phyloP scores from a whole-genome alignment of 2,888 invertebrate species.

The Creontiades dilutus region DNA sequence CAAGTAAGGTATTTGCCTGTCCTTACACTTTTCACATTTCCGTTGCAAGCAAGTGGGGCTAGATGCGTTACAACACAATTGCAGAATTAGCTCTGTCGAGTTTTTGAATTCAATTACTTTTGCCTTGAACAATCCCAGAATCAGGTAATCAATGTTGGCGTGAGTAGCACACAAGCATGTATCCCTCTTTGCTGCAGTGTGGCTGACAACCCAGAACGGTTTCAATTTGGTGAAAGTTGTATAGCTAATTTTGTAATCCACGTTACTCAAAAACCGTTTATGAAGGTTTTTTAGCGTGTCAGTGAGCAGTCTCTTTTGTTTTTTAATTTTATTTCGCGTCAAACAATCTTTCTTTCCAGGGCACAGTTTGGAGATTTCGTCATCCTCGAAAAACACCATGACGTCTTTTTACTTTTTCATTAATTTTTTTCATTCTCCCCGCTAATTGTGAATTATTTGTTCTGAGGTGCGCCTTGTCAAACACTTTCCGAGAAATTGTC shows the following conservation, averaged over 20 bases:
- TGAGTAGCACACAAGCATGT: not conserved
- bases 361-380: too few species aligned
- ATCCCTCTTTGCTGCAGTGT: slow-evolving; percentile 31
- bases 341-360: too few species aligned
- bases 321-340: not conserved
- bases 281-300: not conserved
- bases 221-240: slow-evolving; percentile 23
- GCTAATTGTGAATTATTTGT: too few species aligned
- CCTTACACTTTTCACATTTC: slow-evolving; percentile 7
- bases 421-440: too few species aligned
- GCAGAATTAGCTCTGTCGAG: not conserved
- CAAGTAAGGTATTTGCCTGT: not conserved
- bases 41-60: slow-evolving; percentile 32
- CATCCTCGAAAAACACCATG: too few species aligned
- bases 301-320: not conserved
- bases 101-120: not conserved
- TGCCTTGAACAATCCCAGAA: slow-evolving; percentile 3
- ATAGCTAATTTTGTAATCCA: not conserved
- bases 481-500: too few species aligned
- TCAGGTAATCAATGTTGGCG: slow-evolving; percentile 46
- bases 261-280: not conserved
- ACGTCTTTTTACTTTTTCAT: too few species aligned
- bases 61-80: slow-evolving; percentile 32
- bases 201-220: slow-evolving; percentile 42
- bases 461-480: too few species aligned